Percentiles rank a stretch among this genome's conserved stretches.
These are phyloP conservation scores for Esox masquinongy DNA, from an alignment of 2,797 vertebrate genomes.

Conservation along the genomic window DNA sequence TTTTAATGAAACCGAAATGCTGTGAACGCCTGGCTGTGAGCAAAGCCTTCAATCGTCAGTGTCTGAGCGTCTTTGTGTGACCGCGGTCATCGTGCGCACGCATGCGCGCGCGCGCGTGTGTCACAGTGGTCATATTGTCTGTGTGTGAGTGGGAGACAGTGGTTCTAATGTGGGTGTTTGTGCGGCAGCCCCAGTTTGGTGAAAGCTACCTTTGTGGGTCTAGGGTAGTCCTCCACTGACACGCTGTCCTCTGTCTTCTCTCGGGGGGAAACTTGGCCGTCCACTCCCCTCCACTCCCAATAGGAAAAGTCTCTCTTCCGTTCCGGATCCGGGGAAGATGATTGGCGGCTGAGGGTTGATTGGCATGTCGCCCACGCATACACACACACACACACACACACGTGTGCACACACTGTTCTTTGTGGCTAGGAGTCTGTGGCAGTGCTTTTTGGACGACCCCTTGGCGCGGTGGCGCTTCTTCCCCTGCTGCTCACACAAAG, in stretches of 20 bases:
- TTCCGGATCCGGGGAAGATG: slow-evolving; percentile 32
- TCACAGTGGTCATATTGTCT: neutral
- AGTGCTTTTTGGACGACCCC: slow-evolving; percentile 18
- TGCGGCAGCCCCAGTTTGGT: neutral
- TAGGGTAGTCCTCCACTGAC: neutral
- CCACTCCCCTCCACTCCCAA: neutral
- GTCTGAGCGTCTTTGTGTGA: no score
- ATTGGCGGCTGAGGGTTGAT: slow-evolving; percentile 26
- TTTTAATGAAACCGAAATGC: neutral
- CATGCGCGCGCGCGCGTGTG: no score
- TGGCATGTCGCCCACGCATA: slow-evolving; percentile 11
- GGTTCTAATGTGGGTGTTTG: neutral
- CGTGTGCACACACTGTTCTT: neutral
- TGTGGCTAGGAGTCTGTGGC: slow-evolving; percentile 5
- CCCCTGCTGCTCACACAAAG: slow-evolving; percentile 31
- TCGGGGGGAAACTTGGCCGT: neutral
- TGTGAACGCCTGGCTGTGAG: neutral
- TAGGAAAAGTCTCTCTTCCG: slow-evolving; percentile 2
- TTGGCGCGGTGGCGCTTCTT: neutral
- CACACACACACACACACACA: slow-evolving; percentile 17
- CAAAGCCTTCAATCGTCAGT: neutral
- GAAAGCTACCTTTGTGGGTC: slow-evolving; percentile 5
- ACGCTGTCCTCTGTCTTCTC: neutral
- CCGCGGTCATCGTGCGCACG: no score
- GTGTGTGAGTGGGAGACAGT: slow-evolving; percentile 5